Evolutionary conservation across 2,113 vertebrate genomes (phyloP).

Genomic region (Daubentonia madagascariensis): DNA sequence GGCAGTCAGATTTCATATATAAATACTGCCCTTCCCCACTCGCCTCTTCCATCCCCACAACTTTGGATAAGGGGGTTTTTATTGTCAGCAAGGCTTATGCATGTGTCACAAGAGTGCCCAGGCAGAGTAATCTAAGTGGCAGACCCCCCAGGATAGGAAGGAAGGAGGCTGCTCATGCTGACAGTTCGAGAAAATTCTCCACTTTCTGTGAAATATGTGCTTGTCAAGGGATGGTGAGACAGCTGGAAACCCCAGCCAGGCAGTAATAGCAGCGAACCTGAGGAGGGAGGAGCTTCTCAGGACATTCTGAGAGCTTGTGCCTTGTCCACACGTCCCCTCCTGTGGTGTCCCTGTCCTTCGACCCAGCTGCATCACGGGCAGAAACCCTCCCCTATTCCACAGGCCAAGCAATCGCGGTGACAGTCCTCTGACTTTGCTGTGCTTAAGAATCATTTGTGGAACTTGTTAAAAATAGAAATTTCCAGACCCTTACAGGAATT

Average conservation of each 20-base stretch:
- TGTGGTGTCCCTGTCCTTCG: accelerated
- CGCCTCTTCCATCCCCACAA: slow-evolving; percentile 51
- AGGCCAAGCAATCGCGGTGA: accelerated
- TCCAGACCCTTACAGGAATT: neutral
- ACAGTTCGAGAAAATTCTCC: slow-evolving; percentile 75
- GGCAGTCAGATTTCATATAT: slow-evolving; percentile 32
- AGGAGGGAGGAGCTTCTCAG: neutral
- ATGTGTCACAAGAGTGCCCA: slow-evolving; percentile 56
- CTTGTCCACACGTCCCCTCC: accelerated
- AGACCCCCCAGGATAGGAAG: slow-evolving; percentile 70
- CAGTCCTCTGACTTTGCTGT: accelerated
- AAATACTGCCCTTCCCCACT: slow-evolving; percentile 25
- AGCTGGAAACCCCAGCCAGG: slow-evolving; percentile 37
- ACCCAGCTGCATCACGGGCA: too few species aligned
- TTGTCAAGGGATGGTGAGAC: slow-evolving; percentile 45
- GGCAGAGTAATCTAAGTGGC: slow-evolving; percentile 70
- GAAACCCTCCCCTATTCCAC: accelerated
- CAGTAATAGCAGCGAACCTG: neutral
- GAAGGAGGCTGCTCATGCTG: slow-evolving; percentile 66
- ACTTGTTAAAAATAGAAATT: neutral
- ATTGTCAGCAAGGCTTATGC: slow-evolving; percentile 65
- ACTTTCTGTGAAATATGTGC: slow-evolving; percentile 62
- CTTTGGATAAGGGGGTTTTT: slow-evolving; percentile 72
- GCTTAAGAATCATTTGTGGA: neutral
- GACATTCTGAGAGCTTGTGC: accelerated